Percentiles rank a stretch among this genome's conserved stretches.
Conservation (phyloP, 1,140 invertebrate genomes). For the Drosophila guanche region DNA sequence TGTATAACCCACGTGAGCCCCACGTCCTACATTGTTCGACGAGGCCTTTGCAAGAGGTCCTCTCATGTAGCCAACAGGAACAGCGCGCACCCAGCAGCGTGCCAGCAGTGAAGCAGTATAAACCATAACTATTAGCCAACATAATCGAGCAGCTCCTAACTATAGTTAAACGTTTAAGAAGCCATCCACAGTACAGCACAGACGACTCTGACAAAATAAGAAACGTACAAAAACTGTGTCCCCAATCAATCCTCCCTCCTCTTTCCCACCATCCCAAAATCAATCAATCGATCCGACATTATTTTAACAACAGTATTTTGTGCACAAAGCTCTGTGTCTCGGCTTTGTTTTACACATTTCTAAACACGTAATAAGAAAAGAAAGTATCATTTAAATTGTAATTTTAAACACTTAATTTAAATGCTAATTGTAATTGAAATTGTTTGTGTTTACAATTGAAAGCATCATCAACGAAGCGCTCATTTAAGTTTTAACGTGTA, state of each 20-base stretch:
- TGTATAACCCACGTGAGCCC: conserved; percentile 32
- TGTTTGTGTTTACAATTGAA: conserved; percentile 15
- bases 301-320: conserved; percentile 75
- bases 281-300: conserved; percentile 27
- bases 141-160: conserved; percentile 25
- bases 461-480: conserved; percentile 61
- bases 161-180: conserved; percentile 29
- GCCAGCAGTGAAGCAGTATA: conserved; percentile 17
- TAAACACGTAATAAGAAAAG: conserved; percentile 5
- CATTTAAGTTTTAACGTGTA: conserved; percentile 77
- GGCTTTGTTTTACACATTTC: conserved; percentile 49
- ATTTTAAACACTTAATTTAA: conserved; percentile 3
- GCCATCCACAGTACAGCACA: conserved; percentile 38
- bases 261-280: too few species aligned
- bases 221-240: conserved; percentile 52
- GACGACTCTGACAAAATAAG: conserved; percentile 21
- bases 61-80: conserved; percentile 40
- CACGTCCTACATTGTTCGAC: conserved; percentile 49
- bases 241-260: background rate
- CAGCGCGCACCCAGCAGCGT: conserved; percentile 22
- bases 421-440: conserved; percentile 36
- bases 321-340: conserved; percentile 61
- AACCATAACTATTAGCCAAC: conserved; percentile 51
- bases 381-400: background rate
- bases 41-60: conserved; percentile 15